Percentiles rank a stretch among this genome's conserved stretches.
phyloP scores from a whole-genome alignment of 2,113 vertebrate species.

The Dermatemys mawii region DNA sequence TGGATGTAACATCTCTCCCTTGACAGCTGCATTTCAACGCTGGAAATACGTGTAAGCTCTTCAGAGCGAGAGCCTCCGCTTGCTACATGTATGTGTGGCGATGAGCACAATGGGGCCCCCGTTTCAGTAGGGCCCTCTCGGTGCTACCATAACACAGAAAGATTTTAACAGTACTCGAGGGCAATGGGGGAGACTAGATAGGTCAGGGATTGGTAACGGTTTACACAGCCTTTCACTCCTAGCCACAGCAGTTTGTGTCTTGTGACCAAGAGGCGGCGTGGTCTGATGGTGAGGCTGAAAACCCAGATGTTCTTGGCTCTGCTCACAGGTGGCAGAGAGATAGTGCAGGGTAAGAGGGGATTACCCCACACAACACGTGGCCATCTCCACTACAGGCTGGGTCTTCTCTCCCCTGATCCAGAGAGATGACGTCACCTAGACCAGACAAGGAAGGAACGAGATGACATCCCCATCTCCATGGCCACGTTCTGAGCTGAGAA shows the following conservation, averaged over 20 bases:
- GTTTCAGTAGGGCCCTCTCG: background rate
- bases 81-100: no score
- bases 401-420: background rate
- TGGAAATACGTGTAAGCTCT: no score
- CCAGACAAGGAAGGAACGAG: background rate
- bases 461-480: background rate
- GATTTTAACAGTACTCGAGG: background rate
- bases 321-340: background rate
- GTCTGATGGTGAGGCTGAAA: background rate
- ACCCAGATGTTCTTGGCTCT: background rate
- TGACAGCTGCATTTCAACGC: background rate
- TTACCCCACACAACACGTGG: background rate
- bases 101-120: background rate
- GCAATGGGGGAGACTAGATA: background rate
- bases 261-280: background rate
- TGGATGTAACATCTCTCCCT: background rate
- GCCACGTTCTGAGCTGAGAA: background rate
- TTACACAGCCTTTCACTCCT: background rate
- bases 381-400: background rate
- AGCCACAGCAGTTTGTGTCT: background rate
- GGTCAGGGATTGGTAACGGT: background rate
- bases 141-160: background rate
- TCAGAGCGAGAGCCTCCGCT: background rate
- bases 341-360: background rate
- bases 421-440: background rate